Evolutionary conservation across 2,888 invertebrate species (phyloP).

Genomic region (Halictus ligatus): DNA sequence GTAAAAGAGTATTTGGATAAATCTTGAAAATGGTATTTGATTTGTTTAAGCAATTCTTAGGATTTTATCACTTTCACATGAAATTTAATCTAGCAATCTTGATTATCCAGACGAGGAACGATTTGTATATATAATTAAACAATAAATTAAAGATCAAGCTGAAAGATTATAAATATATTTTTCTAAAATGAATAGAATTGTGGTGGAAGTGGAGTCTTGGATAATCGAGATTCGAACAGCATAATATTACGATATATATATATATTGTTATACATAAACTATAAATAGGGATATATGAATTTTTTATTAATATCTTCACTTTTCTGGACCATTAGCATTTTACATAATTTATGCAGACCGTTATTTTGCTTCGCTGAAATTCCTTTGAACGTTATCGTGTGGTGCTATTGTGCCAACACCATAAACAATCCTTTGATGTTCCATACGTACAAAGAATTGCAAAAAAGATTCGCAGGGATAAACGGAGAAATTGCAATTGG

Average conservation of each 20-base stretch:
- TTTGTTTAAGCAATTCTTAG: constrained; percentile 15
- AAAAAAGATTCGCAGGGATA: neutral
- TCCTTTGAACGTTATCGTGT: constrained; percentile 20
- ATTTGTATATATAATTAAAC: neutral
- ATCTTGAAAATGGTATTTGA: constrained; percentile 29
- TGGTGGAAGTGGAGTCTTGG: neutral
- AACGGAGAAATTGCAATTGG: neutral
- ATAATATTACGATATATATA: neutral
- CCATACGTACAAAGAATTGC: constrained; percentile 22
- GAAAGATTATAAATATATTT: neutral
- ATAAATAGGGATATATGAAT: constrained; percentile 24
- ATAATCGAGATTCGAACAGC: constrained; percentile 36
- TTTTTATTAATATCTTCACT: constrained; percentile 13
- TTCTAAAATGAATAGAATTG: neutral
- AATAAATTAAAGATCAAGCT: neutral
- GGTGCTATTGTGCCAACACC: constrained; percentile 2
- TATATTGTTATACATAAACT: constrained; percentile 11
- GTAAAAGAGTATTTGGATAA: constrained; percentile 5
- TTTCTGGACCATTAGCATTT: constrained; percentile 15
- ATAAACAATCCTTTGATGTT: constrained; percentile 8
- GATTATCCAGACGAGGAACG: constrained; percentile 19
- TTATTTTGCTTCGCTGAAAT: constrained; percentile 3
- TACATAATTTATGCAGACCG: neutral
- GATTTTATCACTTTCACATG: neutral
- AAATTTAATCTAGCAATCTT: constrained; percentile 22